Evolutionary conservation across 2,888 invertebrate species (phyloP).

Genomic region (Girardia tigrina): DNA sequence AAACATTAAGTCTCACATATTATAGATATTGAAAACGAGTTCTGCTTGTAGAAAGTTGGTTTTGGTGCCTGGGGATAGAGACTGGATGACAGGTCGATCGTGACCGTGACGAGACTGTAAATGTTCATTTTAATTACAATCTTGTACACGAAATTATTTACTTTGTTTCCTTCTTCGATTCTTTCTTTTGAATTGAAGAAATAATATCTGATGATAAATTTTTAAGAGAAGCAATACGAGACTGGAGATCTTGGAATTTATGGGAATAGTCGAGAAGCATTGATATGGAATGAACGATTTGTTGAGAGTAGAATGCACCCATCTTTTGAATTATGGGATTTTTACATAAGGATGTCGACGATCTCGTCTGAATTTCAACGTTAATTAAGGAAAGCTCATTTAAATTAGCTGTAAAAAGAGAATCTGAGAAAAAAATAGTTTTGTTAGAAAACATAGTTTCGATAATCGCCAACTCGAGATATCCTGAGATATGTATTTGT

Average conservation of each 20-base stretch:
- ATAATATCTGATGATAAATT: background rate
- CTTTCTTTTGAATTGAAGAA: background rate
- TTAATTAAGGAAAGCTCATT: background rate
- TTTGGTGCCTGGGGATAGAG: background rate
- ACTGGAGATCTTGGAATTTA: background rate
- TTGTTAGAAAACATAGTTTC: background rate
- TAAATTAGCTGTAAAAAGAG: background rate
- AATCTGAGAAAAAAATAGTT: background rate
- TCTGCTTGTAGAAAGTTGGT: background rate
- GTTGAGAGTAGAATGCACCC: background rate
- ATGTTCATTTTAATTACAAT: background rate
- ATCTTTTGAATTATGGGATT: background rate
- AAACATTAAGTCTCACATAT: too few relatives aligned
- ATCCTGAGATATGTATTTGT: background rate
- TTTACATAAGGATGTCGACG: background rate
- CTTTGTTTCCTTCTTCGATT: background rate
- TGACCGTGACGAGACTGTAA: background rate
- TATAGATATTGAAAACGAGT: background rate
- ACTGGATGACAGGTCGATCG: background rate
- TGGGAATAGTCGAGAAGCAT: background rate
- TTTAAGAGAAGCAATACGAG: background rate
- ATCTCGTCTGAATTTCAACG: background rate
- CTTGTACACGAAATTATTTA: background rate
- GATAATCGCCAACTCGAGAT: background rate
- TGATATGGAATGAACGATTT: background rate